Evolutionary conservation across 2,888 invertebrate genomes (phyloP).

Genomic region (Dasypolia templi): DNA sequence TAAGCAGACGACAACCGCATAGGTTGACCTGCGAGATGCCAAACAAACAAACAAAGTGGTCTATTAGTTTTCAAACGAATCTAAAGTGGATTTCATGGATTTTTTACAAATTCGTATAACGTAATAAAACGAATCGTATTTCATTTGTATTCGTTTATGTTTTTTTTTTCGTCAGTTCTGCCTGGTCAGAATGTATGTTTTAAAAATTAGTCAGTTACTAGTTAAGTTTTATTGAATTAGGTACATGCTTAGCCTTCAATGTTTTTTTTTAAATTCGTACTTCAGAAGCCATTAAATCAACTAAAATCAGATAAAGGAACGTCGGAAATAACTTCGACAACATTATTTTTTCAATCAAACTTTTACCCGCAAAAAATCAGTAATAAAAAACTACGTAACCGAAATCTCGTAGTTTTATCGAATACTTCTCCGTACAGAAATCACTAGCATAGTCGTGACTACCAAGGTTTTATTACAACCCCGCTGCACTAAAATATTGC

Average conservation of each 20-base stretch:
- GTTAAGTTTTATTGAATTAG: not conserved
- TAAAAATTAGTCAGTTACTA: too few species aligned
- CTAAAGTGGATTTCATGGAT: not conserved
- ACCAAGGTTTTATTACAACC: constrained; percentile 11
- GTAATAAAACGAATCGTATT: too few species aligned
- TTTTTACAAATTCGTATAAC: too few species aligned
- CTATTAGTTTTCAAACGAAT: not conserved
- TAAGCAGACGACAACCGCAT: too few species aligned
- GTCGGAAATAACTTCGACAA: not conserved
- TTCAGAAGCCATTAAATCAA: not conserved
- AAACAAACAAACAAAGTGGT: too few species aligned
- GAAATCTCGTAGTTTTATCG: constrained; percentile 12
- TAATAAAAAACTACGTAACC: not conserved
- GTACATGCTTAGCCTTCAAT: not conserved
- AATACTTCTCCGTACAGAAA: constrained; percentile 6
- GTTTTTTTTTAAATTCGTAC: not conserved
- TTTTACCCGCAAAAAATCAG: constrained; percentile 4
- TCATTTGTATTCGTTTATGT: too few species aligned
- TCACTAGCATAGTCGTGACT: constrained; percentile 20
- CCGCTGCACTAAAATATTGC: constrained; percentile 34
- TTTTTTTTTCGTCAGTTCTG: too few species aligned
- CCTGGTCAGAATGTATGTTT: too few species aligned
- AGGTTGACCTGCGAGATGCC: too few species aligned
- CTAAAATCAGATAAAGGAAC: not conserved
- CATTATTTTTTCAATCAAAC: constrained; percentile 34